Evolutionary conservation across 2,797 vertebrate species (phyloP).

Genomic region (Pseudochirops cupreus): DNA sequence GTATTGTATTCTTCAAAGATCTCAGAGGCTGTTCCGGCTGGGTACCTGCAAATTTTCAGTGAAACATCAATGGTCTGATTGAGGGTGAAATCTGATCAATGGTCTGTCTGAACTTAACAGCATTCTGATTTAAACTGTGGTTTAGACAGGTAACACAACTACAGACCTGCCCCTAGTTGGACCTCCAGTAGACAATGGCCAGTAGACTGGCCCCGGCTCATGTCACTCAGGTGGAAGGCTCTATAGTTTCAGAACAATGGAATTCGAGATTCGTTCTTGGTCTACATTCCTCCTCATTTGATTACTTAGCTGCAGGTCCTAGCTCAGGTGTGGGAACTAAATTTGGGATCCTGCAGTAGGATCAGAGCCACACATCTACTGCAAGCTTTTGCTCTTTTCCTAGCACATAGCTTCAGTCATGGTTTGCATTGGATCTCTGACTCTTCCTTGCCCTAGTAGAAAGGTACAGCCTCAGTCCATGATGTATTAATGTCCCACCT

Average conservation of each 20-base stretch:
- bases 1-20: background rate
- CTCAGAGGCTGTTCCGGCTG: background rate
- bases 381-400: background rate
- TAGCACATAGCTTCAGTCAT: background rate
- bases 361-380: background rate
- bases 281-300: background rate
- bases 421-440: background rate
- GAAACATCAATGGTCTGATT: background rate
- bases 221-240: background rate
- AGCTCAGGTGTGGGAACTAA: background rate
- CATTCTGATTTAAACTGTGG: background rate
- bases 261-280: background rate
- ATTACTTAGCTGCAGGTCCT: background rate
- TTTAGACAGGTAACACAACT: background rate
- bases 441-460: background rate
- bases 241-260: background rate
- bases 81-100: background rate
- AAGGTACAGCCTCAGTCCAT: background rate
- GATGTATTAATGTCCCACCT: background rate
- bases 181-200: background rate
- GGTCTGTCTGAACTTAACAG: background rate
- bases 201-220: background rate
- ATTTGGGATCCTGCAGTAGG: background rate
- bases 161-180: no score
- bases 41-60: background rate